Evolutionary conservation across 2,888 invertebrate genomes (phyloP), one percentile per base, ranked within the genome.

Genomic region (Cynaeus angustus): DNA sequence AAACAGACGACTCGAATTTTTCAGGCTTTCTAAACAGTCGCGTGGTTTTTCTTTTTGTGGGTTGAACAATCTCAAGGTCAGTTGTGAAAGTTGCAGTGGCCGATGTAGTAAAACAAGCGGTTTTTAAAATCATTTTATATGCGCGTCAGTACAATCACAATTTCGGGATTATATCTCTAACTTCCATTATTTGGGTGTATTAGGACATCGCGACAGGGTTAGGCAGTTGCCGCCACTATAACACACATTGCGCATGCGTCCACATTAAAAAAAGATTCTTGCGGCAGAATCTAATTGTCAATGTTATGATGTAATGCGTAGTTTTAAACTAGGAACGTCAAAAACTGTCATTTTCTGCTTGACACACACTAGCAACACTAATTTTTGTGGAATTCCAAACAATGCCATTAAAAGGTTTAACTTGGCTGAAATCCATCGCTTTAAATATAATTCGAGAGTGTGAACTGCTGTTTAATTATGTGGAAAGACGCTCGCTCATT

Each of bases 51-150:
- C 59, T 59, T 71, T 14, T 71, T 13, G 48, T 67, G 61, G 58
- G 56, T 66, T 66, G 43, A 38, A 50, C 46, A 55, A 28, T 26
- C 72, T 77, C 79, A 81, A 81, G 81, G 81, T 80, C 80, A 77
- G 58, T 72, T 75, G 79, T 78, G 80, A 81, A 81, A 81, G 80
- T 80, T 75, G 64, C 8, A 14, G 56, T 13, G 10, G 48, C 28
- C 28, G 10, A 28, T 50, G 48, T 8, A 28, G 48, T 50, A 26
- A 50, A 50, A 28, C 6, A 9, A n/a, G 33, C 33, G 8, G 13
- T 46, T 46, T 46, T 46, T 13, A 6, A 14, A 6, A 9, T 16
- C 14, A 46, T 14, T 46, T 16, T 46, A 14, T 4, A 46, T 16
- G 46, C 43, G 43, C 13, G 10, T 37, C 37, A 4, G 21, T 21